Conservation (phyloP, 92 coral and sea anemone genomes). For the Parazoanthus swiftii region DNA sequence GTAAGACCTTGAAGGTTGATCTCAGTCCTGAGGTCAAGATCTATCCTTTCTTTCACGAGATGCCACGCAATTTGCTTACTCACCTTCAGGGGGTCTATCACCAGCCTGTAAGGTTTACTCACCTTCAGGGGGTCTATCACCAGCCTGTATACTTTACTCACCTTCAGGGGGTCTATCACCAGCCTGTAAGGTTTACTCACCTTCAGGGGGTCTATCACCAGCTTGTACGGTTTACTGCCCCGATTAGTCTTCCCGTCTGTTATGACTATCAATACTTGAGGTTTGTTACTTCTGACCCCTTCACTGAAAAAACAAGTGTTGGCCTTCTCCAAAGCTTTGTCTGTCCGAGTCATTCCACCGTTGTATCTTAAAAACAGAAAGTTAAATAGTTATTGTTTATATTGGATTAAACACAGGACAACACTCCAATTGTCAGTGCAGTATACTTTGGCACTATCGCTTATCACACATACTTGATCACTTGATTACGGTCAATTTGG, state of each 20-base stretch:
- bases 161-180: background rate
- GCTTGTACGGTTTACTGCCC: conserved; percentile 1
- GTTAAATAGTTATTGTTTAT: background rate
- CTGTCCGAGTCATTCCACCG: background rate
- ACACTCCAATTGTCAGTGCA: too few relatives aligned
- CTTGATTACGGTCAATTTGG: too few relatives aligned
- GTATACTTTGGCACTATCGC: too few relatives aligned
- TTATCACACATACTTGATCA: too few relatives aligned
- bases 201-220: too few relatives aligned
- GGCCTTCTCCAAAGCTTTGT: background rate
- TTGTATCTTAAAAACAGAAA: background rate
- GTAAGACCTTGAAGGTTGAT: too few relatives aligned
- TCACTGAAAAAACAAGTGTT: conserved; percentile 4
- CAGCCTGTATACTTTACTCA: background rate
- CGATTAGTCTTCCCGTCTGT: background rate
- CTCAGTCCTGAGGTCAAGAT: too few relatives aligned
- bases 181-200: background rate
- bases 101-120: too few relatives aligned
- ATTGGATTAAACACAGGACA: background rate
- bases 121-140: too few relatives aligned
- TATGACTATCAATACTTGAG: conserved; percentile 1
- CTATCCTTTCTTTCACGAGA: too few relatives aligned
- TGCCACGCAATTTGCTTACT: too few relatives aligned
- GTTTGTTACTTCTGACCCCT: background rate
- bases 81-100: too few relatives aligned